Base-by-base conservation (phyloP, 2,113 vertebrate species). In the Telmatochromis sp. region DNA sequence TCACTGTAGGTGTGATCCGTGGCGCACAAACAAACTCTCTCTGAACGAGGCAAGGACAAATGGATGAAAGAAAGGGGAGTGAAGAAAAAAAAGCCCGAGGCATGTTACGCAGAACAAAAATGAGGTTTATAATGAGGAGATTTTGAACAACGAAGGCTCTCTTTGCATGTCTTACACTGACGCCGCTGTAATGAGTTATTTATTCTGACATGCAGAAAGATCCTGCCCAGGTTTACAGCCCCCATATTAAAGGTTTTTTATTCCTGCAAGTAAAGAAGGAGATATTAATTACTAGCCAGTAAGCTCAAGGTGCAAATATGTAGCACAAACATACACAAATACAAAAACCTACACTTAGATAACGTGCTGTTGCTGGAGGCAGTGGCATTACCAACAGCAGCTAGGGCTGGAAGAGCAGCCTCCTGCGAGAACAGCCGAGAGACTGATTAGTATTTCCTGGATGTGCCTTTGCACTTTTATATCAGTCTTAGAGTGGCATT, bases 361-460 rank as follows among this genome's bases (percentile, higher is more conserved):
- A 40, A 91, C 87, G 15, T 11, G 49, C 9, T 68, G 28, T 54
- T 57, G 88, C 85, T 73, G 63, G 73, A 83, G 51, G 55, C 82
- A 49, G 68, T 81, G 81, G 58, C 84, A 89, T 88, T 89, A 87
- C 42, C 82, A 88, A 78, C 85, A 86, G 65, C 53, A 86, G 49
- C 75, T 15, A 54, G 4, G 42, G 8, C 68, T 28, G 9, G 78
- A 73, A 35, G 84, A 70, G 75, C 68, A 73, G 75, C 82, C 87
- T 82, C 86, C 80, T 2, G 65, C 70, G 83, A 91, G 55, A 90
- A 75, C 55, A 85, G 80, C 57, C 68, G 6, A 78, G 82, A 88
- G 87, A 87, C 91, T 92, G 94, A 94, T 95, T 93, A 91, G 82
- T 91, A 93, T 93, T 94, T 95, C 89, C 87, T 90, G 82, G 55